phyloP scores from a whole-genome alignment of 23 tunicate species.

The Clavelina lepadiformis region DNA sequence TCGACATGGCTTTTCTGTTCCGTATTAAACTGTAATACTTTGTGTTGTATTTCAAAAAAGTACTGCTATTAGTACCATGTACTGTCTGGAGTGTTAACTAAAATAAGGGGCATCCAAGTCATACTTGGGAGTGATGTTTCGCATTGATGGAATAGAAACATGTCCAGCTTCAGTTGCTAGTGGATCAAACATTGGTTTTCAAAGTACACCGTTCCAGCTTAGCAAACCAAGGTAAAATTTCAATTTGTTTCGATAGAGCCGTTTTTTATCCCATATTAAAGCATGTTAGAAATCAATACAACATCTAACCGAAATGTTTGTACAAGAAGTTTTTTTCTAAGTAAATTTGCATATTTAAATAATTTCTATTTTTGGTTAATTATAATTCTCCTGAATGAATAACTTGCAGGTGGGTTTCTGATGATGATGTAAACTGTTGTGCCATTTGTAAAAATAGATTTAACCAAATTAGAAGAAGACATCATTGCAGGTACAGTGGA shows the following conservation, averaged over 20 bases:
- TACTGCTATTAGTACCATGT: no score
- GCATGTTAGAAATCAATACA: neutral
- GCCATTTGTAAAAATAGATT: slow-evolving; percentile 51
- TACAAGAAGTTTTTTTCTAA: no score
- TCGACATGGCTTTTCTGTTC: no score
- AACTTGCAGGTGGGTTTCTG: slow-evolving; percentile 64
- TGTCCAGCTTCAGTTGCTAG: slow-evolving; percentile 55
- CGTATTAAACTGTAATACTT: no score
- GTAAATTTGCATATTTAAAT: neutral
- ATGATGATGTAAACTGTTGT: slow-evolving; percentile 46
- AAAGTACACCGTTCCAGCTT: slow-evolving; percentile 21
- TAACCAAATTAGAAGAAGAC: slow-evolving; percentile 66
- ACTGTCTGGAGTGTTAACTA: no score
- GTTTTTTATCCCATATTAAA: neutral
- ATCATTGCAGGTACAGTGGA: slow-evolving; percentile 77
- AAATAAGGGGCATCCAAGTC: no score
- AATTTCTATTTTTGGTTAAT: neutral
- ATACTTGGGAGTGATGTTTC: slow-evolving; percentile 39
- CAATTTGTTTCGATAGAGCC: neutral
- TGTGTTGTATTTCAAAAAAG: no score
- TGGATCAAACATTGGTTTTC: slow-evolving; percentile 32
- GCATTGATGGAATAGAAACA: slow-evolving; percentile 34
- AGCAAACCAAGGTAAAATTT: slow-evolving; percentile 40
- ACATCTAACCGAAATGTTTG: no score
- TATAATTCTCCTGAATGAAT: no score